These are phyloP conservation scores for Conomelus anceps DNA, from an alignment of 2,888 invertebrate genomes.

Conservation along the genomic window DNA sequence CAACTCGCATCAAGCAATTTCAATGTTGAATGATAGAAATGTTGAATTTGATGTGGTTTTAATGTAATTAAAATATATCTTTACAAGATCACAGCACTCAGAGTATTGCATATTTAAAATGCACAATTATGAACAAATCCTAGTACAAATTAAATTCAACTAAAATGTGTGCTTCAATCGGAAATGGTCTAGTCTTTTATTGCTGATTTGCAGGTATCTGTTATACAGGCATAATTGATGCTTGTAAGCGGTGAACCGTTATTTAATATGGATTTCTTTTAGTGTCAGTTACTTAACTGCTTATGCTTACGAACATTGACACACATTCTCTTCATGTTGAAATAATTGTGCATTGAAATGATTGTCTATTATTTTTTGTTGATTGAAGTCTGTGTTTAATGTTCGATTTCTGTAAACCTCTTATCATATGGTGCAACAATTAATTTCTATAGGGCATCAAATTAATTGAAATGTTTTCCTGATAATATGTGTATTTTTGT, in stretches of 20 bases:
- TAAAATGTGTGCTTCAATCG: background rate
- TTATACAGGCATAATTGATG: background rate
- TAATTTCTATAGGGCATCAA: background rate
- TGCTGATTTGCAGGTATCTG: background rate
- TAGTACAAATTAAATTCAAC: background rate
- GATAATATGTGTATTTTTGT: background rate
- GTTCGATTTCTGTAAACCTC: too few species aligned
- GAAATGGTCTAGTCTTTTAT: background rate
- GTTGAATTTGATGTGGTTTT: background rate
- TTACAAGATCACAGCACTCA: background rate
- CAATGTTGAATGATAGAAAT: background rate
- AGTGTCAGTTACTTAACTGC: background rate
- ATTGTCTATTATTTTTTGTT: background rate
- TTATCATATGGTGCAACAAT: background rate
- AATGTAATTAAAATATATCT: background rate
- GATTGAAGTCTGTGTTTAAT: background rate
- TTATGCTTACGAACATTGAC: too few species aligned
- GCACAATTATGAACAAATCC: background rate
- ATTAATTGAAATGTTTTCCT: background rate
- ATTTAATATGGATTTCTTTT: background rate
- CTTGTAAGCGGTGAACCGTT: background rate
- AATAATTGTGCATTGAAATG: background rate
- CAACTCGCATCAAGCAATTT: background rate
- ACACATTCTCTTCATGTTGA: too few species aligned
- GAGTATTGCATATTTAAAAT: background rate